phyloP scores from a whole-genome alignment of 2,888 invertebrate genomes.

The Drosophila quasianomalipes region DNA sequence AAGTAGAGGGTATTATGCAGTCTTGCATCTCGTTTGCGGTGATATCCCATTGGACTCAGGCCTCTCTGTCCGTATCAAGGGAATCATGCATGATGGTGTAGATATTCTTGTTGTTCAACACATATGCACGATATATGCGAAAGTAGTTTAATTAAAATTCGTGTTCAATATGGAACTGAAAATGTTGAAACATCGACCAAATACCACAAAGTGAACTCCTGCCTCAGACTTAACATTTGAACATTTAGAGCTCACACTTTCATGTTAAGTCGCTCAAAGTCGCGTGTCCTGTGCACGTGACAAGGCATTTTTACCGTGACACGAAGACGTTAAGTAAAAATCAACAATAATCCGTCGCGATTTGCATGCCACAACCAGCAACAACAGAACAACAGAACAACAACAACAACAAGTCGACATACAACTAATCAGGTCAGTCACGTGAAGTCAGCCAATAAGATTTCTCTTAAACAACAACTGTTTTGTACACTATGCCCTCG shows the following conservation, averaged over 20 bases:
- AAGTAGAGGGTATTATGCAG: conserved; percentile 5
- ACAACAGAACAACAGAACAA: neutral
- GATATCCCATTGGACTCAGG: conserved; percentile 45
- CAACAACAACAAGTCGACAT: conserved; percentile 7
- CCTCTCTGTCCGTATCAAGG: conserved; percentile 1
- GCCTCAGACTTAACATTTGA: neutral
- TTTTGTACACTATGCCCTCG: conserved; percentile 6
- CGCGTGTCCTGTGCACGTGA: conserved; percentile 61
- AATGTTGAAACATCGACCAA: neutral
- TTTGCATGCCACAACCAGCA: conserved; percentile 61
- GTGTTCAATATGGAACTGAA: conserved; percentile 6
- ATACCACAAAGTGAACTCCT: neutral
- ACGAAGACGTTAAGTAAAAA: conserved; percentile 42
- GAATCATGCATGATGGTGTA: conserved; percentile 1
- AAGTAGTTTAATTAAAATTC: conserved; percentile 20
- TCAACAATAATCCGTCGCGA: conserved; percentile 46
- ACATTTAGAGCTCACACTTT: conserved; percentile 22
- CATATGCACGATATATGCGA: neutral
- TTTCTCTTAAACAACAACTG: conserved; percentile 10
- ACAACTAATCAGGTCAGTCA: conserved; percentile 52
- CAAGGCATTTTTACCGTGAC: conserved; percentile 42
- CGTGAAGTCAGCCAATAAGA: conserved; percentile 35
- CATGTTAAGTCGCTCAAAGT: conserved; percentile 5
- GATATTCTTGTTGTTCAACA: neutral
- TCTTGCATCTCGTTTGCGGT: conserved; percentile 8